Percentiles rank a stretch among this genome's conserved stretches.
phyloP scores from a whole-genome alignment of 2,888 invertebrate genomes.

The Himalopsyche kuldschensis region DNA sequence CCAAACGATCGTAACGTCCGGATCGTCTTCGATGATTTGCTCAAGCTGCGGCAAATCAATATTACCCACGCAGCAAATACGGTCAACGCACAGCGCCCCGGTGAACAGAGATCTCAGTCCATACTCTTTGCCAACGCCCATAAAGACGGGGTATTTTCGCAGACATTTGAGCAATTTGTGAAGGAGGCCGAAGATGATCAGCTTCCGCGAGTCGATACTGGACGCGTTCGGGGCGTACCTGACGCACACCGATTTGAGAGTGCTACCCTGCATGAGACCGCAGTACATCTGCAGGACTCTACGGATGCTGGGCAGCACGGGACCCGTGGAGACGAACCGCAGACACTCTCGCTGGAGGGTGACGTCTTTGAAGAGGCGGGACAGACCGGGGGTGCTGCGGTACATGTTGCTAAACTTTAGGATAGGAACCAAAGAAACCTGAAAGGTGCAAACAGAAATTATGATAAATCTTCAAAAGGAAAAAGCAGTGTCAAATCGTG shows the following conservation, averaged over 20 bases:
- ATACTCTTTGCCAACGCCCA: constrained; percentile 50
- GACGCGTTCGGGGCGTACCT: constrained; percentile 43
- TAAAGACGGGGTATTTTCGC: constrained; percentile 49
- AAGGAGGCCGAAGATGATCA: constrained; percentile 62
- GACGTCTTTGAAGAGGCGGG: constrained; percentile 66
- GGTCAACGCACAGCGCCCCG: constrained; percentile 81
- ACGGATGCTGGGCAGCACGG: constrained; percentile 39
- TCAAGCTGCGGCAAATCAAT: constrained; percentile 75
- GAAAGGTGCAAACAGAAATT: neutral
- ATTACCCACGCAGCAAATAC: constrained; percentile 85
- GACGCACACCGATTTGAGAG: constrained; percentile 52
- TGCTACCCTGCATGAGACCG: constrained; percentile 47
- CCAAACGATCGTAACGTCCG: constrained; percentile 79
- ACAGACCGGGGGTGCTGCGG: constrained; percentile 74
- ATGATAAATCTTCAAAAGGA: too few species aligned
- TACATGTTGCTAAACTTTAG: constrained; percentile 87
- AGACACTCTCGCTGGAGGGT: constrained; percentile 73
- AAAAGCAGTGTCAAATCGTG: too few species aligned
- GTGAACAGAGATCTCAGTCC: constrained; percentile 71
- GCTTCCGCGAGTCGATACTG: constrained; percentile 54
- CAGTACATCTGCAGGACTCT: constrained; percentile 34
- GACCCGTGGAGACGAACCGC: constrained; percentile 49
- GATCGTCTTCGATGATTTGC: constrained; percentile 80
- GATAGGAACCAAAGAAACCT: constrained; percentile 75
- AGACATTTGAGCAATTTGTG: constrained; percentile 63